Percentiles rank a stretch among this genome's conserved stretches.
Conservation (phyloP, 35 echinoderm and acorn worm species). For the Strongylocentrotus purpuratus region DNA sequence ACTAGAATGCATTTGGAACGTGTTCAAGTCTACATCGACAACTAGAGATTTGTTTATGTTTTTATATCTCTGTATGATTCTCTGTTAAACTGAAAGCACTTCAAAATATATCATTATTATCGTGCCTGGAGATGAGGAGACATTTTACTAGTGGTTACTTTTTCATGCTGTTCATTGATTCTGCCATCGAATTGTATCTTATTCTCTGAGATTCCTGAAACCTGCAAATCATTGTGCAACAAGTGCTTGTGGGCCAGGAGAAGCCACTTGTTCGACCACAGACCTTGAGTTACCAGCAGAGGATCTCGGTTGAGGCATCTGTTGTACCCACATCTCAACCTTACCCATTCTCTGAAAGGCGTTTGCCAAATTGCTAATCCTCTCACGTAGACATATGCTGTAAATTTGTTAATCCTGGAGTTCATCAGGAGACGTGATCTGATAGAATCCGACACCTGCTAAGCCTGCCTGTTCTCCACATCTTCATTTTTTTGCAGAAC, state of each 20-base stretch:
- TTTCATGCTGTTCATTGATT: background rate
- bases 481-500: background rate
- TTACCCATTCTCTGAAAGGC: conserved; percentile 3
- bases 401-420: background rate
- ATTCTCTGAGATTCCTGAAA: background rate
- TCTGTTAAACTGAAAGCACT: background rate
- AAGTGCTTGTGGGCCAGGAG: background rate
- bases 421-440: background rate
- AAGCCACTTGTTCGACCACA: background rate
- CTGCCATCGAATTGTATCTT: background rate
- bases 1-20: background rate
- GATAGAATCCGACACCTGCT: background rate
- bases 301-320: background rate
- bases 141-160: background rate
- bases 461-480: background rate
- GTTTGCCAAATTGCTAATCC: background rate
- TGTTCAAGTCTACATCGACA: background rate
- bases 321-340: background rate
- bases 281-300: background rate
- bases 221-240: background rate
- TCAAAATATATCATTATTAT: background rate
- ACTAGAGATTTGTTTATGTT: background rate
- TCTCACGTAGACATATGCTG: background rate
- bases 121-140: background rate
- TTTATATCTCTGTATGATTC: background rate